Conservation (phyloP, 2,113 vertebrate species). For the Proterorhinus semilunaris region DNA sequence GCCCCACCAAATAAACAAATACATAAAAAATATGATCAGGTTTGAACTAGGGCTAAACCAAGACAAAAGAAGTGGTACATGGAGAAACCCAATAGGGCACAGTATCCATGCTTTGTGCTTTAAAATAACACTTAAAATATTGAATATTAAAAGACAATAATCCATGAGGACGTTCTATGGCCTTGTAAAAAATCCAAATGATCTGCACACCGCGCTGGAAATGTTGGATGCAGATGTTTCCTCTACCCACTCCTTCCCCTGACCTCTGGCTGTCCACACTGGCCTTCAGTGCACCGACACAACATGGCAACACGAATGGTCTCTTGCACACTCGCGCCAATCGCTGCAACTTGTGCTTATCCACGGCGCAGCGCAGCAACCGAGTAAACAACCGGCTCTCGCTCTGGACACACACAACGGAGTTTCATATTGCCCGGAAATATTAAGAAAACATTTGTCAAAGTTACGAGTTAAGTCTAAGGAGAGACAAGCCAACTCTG, state of each 20-base stretch:
- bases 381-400: background rate
- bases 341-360: constrained; percentile 9
- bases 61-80: too few relatives aligned
- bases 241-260: background rate
- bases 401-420: constrained; percentile 2
- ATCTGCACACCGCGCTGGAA: background rate
- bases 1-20: too few relatives aligned
- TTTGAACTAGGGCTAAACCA: too few relatives aligned
- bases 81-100: too few relatives aligned
- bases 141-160: background rate
- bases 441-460: too few relatives aligned
- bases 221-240: constrained; percentile 1
- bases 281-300: background rate
- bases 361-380: background rate
- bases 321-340: constrained; percentile 3
- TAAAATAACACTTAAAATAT: background rate
- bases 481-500: too few relatives aligned
- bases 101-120: background rate
- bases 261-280: background rate
- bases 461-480: too few relatives aligned
- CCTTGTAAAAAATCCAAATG: background rate
- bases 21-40: too few relatives aligned
- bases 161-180: background rate
- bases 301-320: background rate
- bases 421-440: background rate